Base-by-base conservation (phyloP, 2,888 invertebrate species). In the Lacanobia oleracea region DNA sequence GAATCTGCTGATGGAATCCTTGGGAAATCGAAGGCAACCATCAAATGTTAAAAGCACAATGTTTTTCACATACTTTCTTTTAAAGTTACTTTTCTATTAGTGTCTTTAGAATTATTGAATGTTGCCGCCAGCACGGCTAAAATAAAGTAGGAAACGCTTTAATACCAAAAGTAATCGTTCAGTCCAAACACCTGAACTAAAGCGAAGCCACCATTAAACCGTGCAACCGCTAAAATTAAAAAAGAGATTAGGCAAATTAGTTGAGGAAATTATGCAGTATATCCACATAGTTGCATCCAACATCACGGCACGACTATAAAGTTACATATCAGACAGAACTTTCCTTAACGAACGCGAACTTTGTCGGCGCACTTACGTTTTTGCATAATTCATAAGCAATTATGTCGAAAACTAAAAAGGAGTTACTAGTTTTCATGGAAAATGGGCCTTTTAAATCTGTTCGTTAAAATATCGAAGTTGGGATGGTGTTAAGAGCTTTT, bases 311-410 rank as follows among this genome's bases (percentile, higher is more conserved):
- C 48, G 56, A 75, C 75, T 78, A 70, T 62, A 63, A 81, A 83
- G 81, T 79, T 79, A 85, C 84, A 75, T 72, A 75, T 81, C 76
- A 86, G 76, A 73, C 51, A 71, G 72, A 88, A 86, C 79, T 86
- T 86, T 72, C 79, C 72, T 76, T 88, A 88, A 82, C 77, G 82
- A 86, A 86, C 67, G 84, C 72, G 68, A 70, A 83, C 82, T 79
- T 86, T 79, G 75, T 62, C 68, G 53, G 54, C 50, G 69, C 72
- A 83, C 79, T 89, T 83, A 76, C 63, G 78, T 78, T 87, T 85
- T 75, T 84, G 83, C 83, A 87, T 84, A 85, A 85, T 84, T 85
- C 81, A 79, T 76, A 71, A 75, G 75, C 68, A 79, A 77, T 77
- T 76, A 78, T 77, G 67, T 50, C 12, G n/a, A 72, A 77, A 73